Evolutionary conservation across 2,888 invertebrate genomes (phyloP), one percentile per base, ranked within the genome.

Genomic region (Chaitophorus viminalis): DNA sequence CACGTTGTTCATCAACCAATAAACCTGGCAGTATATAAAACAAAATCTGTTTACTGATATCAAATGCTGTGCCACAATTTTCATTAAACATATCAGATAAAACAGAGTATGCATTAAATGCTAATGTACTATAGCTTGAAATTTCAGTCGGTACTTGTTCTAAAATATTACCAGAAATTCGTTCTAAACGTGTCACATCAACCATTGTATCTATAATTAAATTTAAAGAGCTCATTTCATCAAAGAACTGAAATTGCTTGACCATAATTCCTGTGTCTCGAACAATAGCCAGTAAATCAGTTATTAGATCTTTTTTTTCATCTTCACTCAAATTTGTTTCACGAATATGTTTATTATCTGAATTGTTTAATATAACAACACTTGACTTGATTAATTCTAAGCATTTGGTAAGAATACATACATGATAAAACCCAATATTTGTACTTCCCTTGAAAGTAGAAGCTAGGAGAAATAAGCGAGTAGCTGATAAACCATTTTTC

Each of bases 401-500:
- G 5, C 87, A 74, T 75, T 87, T 87, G 6, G 31, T 65, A 4
- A 81, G 79, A 65, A 87, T 60, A 36, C 6, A 54, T 11, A 46
- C 31, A 74, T 87, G 87, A 75, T 75, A 87, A 74, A 87, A 87
- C 33, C 81, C 87, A 81, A 75, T 87, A 87, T 87, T 81, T 33
- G 60, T 79, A 75, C 87, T 87, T 46, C 74, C 87, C 39, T 74
- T 87, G 18, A 87, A 87, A 60, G 79, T 74, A 65, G 87, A 87
- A 65, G 81, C 81, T 78, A 87, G 75, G 39, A 87, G 46, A 87
- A 87, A 87, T 65, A 87, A 87, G 18, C 87, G 87, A 65, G 74
- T 60, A 14, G 87, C 87, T 25, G 72, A 65, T 6, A 87, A 81
- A 25, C 72, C 78, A 65, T 87, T 75, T 75, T 87, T 87, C n/a